phyloP scores from a whole-genome alignment of 2,888 invertebrate genomes.

The Poecilus cupreus region DNA sequence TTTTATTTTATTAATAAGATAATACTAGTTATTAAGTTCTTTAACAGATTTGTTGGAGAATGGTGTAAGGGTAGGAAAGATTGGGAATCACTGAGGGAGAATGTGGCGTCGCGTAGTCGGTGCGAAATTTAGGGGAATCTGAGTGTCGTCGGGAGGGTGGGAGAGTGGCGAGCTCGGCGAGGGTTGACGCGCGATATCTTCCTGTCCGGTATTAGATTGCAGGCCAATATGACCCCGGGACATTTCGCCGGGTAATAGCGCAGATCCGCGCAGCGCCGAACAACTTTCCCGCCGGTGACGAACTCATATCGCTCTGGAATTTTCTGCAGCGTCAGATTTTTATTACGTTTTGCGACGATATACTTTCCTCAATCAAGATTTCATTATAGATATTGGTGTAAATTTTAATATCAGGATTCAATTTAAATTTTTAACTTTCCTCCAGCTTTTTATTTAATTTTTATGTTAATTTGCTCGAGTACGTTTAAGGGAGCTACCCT shows the following conservation, averaged over 20 bases:
- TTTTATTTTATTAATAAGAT: too few relatives aligned
- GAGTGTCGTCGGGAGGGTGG: too few relatives aligned
- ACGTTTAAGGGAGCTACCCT: background rate
- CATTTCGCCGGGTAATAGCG: constrained; percentile 50
- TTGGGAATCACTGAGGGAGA: background rate
- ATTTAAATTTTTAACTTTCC: constrained; percentile 67
- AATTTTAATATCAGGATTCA: constrained; percentile 72
- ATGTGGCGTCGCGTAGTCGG: constrained; percentile 1
- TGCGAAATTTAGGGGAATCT: constrained; percentile 44
- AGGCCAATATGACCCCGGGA: constrained; percentile 64
- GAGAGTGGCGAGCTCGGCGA: background rate
- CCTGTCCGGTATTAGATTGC: constrained; percentile 63
- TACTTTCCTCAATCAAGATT: constrained; percentile 73
- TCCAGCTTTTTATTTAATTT: constrained; percentile 46
- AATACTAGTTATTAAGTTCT: too few relatives aligned
- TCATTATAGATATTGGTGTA: constrained; percentile 72
- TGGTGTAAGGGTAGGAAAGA: too few relatives aligned
- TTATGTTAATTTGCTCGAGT: constrained; percentile 52
- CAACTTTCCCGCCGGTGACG: background rate
- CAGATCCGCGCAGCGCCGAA: background rate
- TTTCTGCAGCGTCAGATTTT: constrained; percentile 70
- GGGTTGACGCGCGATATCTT: constrained; percentile 56
- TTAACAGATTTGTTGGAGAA: too few relatives aligned
- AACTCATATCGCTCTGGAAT: constrained; percentile 50
- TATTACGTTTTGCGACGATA: constrained; percentile 68